Base-by-base conservation (phyloP, 30 jellyfish, hydroid and myxozoan species). In the Aurelia coerulea region DNA sequence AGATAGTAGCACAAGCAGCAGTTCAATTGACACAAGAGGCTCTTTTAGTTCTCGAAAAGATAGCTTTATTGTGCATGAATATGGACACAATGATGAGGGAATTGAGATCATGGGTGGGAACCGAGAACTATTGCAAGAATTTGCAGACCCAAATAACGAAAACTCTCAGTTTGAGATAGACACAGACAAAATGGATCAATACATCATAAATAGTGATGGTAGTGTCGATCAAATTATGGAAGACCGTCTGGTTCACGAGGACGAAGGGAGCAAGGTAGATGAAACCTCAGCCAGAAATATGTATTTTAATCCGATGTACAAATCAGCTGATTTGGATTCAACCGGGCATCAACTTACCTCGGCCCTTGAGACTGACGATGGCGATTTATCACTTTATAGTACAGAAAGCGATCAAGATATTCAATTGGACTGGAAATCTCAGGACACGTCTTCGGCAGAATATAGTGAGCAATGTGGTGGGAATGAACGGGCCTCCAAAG, bases 291-390 rank as follows among this genome's bases (percentile, higher is more conserved):
- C 33, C 15, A 59, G 84, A 3, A 85, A 85, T 51, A 85, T 85
- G 95, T 85, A 85, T 83, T 85, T 85, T 59, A 85, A 85, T 41
- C 95, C 95, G 58, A 85, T 85, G 95, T 85, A 85, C 54, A 85
- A 42, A 17, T 85, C 88, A 51, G 33, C 68, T 2, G 92, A 73
- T 23, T 56, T 78, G 31, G 56, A 18, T 4, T 33, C 39, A 19
- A 7, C 86, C 2, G 83, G 15, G 62, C 50, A 54, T 17, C 65
- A 16, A 11, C 1, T 51, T 33, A 23, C 16, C 16, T 14, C 46
- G 14, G 54, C 23, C 12, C 74, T 2, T 18, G 75, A 34, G 31
- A 46, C n/a, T 5, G 34, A 18, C 15, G 35, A 52, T 1, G 85
- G 56, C 5, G 51, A 33, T 3, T 10, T 14, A 53, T 12, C 33